These are phyloP conservation scores for Atlantisia rogersi DNA, from an alignment of 2,113 vertebrate genomes.

Conservation along the genomic window DNA sequence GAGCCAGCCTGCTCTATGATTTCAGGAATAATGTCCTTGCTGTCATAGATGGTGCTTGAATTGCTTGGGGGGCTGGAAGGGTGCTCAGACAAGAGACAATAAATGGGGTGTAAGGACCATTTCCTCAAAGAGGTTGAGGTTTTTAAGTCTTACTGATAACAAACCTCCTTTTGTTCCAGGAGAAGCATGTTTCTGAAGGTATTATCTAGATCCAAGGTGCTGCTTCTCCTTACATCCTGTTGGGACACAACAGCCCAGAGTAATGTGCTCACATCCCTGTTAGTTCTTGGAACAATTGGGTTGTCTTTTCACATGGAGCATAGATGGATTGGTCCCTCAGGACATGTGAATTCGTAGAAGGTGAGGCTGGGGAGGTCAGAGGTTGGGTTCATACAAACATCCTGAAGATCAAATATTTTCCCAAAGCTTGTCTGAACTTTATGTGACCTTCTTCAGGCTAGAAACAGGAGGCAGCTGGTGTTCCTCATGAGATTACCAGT, in stretches of 20 bases:
- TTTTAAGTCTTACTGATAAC: neutral
- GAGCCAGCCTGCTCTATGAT: neutral
- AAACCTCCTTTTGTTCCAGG: neutral
- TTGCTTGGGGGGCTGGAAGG: neutral
- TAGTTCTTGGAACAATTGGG: neutral
- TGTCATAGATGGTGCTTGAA: neutral
- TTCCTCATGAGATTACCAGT: neutral
- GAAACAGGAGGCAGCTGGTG: neutral
- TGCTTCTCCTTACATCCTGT: neutral
- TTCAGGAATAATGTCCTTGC: neutral
- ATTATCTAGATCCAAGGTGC: neutral
- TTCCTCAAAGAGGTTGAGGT: neutral
- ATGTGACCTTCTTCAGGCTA: slow-evolving; percentile 9
- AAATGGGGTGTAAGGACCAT: neutral
- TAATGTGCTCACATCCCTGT: neutral
- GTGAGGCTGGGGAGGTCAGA: neutral
- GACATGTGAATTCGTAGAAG: neutral
- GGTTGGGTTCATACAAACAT: slow-evolving; percentile 12
- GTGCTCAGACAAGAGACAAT: neutral
- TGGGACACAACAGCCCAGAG: neutral
- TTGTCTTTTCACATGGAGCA: neutral
- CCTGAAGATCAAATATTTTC: neutral
- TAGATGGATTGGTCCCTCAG: neutral
- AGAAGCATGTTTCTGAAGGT: neutral
- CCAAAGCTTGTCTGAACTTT: slow-evolving; percentile 44